Evolutionary conservation across 37 sponge, comb jelly and placozoan species (phyloP), one percentile per base, ranked within the genome.

Genomic region (Cliona cf. orientalis): DNA sequence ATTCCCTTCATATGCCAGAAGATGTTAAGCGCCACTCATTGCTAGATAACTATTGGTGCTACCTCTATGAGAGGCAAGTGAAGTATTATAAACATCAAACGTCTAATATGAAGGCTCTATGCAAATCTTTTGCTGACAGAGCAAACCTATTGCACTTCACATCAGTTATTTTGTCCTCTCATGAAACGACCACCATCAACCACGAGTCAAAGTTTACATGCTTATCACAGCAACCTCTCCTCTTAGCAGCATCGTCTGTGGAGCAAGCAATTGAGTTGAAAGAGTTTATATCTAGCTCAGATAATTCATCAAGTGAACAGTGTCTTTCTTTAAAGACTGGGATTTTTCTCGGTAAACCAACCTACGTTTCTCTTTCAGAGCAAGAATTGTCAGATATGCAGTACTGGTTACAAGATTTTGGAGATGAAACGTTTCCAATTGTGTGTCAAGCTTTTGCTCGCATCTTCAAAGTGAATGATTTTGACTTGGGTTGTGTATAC

Each of bases 31-130:
- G 49, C 25, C 53, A 46, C 4, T 72, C 53, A 17, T 49, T 32
- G 46, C 73, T 44, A 12, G 53, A 72, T 34, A 72, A 72, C 53
- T 72, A 49, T 4, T 72, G 73, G 73, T 72, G 73, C 35, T 72
- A 72, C 66, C 28, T 65, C 35, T 65, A 65, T 32, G 66, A 65
- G 66, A 1, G 74, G 12, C 58, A 37, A 22, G 58, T 74, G 0
- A 31, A 55, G 0, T 74, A 74, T 12, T 74, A 74, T 57, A 74
- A 74, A 29, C 1, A 33, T 32, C 74, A 74, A 28, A 74, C 74
- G 0, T 56, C 74, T 32, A 74, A 74, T 34, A 74, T 55, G 56
- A 74, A 56, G 57, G 34, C 74, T 17, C 34, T 74, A 57, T 74
- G 57, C 74, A 72, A 72, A 25, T 46, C 73, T 6, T 72, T 72